phyloP scores from a whole-genome alignment of 2,888 invertebrate species.

The Eupeodes latifasciatus region DNA sequence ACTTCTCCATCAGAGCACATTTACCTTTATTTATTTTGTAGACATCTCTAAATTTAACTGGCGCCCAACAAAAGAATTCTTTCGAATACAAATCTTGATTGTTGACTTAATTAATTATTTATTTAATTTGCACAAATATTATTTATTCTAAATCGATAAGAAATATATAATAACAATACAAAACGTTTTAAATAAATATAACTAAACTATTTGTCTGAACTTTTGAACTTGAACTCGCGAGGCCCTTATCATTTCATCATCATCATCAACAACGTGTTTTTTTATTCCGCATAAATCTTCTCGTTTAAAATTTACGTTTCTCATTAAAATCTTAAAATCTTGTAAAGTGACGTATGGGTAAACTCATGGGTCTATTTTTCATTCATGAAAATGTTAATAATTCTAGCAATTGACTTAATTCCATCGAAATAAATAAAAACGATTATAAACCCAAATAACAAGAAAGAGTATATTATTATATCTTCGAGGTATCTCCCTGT shows the following conservation, averaged over 20 bases:
- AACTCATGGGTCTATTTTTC: background rate
- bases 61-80: background rate
- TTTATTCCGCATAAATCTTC: constrained; percentile 20
- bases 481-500: constrained; percentile 14
- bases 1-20: too few species aligned
- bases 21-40: too few species aligned
- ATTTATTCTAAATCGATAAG: background rate
- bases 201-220: background rate
- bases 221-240: background rate
- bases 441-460: background rate
- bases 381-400: constrained; percentile 3
- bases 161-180: background rate
- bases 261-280: constrained; percentile 3
- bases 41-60: background rate
- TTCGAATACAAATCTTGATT: background rate
- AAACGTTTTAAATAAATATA: constrained; percentile 21
- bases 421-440: background rate
- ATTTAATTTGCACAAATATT: background rate
- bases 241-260: background rate
- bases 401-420: background rate
- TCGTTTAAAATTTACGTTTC: background rate
- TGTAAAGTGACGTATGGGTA: too few species aligned
- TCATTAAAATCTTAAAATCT: background rate
- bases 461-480: background rate
- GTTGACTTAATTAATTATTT: too few species aligned